These are phyloP conservation scores for Pararge aegeria DNA, from an alignment of 1,140 invertebrate species.

Conservation along the genomic window DNA sequence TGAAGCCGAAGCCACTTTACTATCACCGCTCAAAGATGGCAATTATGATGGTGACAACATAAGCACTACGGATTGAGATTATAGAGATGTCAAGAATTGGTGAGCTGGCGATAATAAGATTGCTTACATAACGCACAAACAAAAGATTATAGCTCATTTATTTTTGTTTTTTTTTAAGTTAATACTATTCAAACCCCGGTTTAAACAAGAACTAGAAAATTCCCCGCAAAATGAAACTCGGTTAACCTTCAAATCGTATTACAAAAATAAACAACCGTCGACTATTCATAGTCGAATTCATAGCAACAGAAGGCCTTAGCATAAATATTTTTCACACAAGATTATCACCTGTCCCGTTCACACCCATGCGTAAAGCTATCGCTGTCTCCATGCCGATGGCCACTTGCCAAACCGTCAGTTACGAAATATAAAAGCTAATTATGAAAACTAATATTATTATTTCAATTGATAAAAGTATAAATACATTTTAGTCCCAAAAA, in stretches of 20 bases:
- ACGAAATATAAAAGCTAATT: conserved; percentile 60
- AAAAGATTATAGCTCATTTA: too few relatives aligned
- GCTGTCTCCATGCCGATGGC: conserved; percentile 50
- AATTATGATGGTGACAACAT: too few relatives aligned
- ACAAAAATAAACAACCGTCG: conserved; percentile 48
- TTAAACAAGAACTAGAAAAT: conserved; percentile 28
- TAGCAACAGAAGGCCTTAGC: conserved; percentile 65
- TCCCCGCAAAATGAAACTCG: conserved; percentile 29
- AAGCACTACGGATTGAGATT: too few relatives aligned
- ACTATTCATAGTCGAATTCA: conserved; percentile 60
- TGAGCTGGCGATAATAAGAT: too few relatives aligned
- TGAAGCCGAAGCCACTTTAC: too few relatives aligned
- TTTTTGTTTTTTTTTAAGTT: too few relatives aligned
- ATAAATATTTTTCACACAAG: conserved; percentile 71
- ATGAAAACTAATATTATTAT: conserved; percentile 39
- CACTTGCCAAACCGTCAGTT: conserved; percentile 45
- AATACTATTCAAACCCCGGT: too few relatives aligned
- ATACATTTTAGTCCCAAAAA: too few relatives aligned
- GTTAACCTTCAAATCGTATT: conserved; percentile 52
- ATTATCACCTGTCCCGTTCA: conserved; percentile 56
- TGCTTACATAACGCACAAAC: too few relatives aligned
- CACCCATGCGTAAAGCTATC: conserved; percentile 40
- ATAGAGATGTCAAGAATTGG: too few relatives aligned
- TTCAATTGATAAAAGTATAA: conserved; percentile 9
- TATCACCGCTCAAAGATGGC: too few relatives aligned